These are phyloP conservation scores for Vulpes vulpes DNA, from an alignment of 2,113 vertebrate genomes.

Conservation along the genomic window DNA sequence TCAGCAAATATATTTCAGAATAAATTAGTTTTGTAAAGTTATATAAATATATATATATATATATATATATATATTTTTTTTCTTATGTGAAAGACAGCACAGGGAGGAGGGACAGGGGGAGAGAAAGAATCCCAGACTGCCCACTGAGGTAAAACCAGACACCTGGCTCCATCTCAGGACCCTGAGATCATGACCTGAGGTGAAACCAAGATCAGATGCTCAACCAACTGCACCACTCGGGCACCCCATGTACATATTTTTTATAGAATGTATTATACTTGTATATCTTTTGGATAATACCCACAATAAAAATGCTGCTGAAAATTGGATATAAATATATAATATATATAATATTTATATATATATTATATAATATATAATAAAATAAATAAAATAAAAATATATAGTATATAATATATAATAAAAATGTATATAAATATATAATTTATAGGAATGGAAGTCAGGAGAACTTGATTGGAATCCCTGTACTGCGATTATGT, in stretches of 20 bases:
- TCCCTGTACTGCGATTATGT: background rate
- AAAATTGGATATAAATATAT: background rate
- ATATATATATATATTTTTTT: background rate
- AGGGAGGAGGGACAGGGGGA: background rate
- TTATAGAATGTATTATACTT: background rate
- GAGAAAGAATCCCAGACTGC: background rate
- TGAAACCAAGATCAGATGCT: background rate
- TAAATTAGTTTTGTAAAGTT: background rate
- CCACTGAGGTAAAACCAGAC: background rate
- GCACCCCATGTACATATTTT: background rate
- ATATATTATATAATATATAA: too few relatives aligned
- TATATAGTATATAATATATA: too few relatives aligned
- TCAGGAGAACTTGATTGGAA: background rate
- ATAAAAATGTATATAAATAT: too few relatives aligned
- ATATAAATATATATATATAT: background rate
- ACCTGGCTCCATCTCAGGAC: background rate
- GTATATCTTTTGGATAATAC: background rate
- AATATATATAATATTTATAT: too few relatives aligned
- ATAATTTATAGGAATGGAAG: background rate
- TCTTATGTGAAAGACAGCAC: background rate
- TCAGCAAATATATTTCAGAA: conserved; percentile 36
- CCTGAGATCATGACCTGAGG: background rate
- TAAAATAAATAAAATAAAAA: too few relatives aligned
- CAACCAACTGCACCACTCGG: background rate
- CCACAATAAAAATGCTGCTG: background rate